phyloP scores from a whole-genome alignment of 2,888 invertebrate species.

The Dastarcus helophoroides region DNA sequence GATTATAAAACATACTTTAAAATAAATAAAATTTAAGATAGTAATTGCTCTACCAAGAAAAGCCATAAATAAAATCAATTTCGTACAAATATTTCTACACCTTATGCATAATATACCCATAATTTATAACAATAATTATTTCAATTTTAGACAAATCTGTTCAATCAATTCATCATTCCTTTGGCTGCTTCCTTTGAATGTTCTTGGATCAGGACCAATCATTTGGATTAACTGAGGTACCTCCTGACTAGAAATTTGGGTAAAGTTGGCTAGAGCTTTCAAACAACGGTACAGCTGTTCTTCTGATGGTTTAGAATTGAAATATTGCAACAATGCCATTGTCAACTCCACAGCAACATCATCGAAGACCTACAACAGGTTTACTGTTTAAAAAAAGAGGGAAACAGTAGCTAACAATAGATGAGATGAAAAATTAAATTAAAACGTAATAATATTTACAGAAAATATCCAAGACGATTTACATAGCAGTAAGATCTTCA shows the following conservation, averaged over 20 bases:
- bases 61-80: too few species aligned
- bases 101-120: too few species aligned
- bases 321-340: slow-evolving; percentile 83
- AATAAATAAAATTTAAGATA: too few species aligned
- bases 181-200: slow-evolving; percentile 69
- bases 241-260: slow-evolving; percentile 65
- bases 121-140: too few species aligned
- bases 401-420: background rate
- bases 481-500: too few species aligned
- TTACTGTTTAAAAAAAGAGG: background rate
- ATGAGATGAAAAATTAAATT: too few species aligned
- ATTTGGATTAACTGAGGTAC: slow-evolving; percentile 82
- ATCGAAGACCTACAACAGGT: slow-evolving; percentile 67
- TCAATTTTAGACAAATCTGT: slow-evolving; percentile 56
- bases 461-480: too few species aligned
- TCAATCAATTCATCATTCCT: slow-evolving; percentile 74
- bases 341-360: slow-evolving; percentile 85
- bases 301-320: slow-evolving; percentile 68
- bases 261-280: slow-evolving; percentile 63
- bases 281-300: slow-evolving; percentile 69
- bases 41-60: too few species aligned
- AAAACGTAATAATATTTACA: too few species aligned
- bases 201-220: slow-evolving; percentile 78
- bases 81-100: too few species aligned
- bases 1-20: too few species aligned